A percentile compares a stretch with the other conserved stretches of the same genome.
These are phyloP conservation scores for Tetragonula clypearis DNA, from an alignment of 1,140 invertebrate species.

Conservation along the genomic window DNA sequence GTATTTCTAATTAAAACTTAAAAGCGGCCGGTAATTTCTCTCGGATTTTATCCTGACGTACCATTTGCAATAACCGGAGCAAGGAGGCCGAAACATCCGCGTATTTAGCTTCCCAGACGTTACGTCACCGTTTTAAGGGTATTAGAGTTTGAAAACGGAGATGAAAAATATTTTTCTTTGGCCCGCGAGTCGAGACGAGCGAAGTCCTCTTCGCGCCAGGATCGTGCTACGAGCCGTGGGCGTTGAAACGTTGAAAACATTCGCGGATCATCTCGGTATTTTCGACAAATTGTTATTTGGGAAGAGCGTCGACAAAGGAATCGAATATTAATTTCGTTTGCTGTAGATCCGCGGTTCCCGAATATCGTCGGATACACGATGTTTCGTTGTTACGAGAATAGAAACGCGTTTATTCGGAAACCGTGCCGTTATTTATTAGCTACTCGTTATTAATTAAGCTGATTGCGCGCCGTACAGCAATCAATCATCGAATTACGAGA, in stretches of 20 bases:
- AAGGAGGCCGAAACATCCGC: neutral
- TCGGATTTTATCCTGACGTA: neutral
- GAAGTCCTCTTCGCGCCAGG: neutral
- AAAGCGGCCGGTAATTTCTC: conserved; percentile 14
- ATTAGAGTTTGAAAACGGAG: neutral
- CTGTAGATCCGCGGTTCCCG: neutral
- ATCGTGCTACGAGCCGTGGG: neutral
- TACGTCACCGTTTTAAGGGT: neutral
- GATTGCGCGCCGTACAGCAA: neutral
- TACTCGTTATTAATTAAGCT: conserved; percentile 17
- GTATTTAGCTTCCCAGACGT: neutral
- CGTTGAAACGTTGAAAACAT: neutral
- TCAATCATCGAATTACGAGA: conserved; percentile 16
- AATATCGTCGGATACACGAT: neutral
- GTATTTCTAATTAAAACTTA: conserved; percentile 33
- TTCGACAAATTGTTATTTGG: neutral
- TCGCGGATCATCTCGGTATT: neutral
- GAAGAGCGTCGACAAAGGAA: neutral
- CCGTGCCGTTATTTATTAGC: neutral
- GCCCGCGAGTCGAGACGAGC: neutral
- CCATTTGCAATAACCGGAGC: neutral
- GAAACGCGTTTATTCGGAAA: neutral
- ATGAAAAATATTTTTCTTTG: neutral
- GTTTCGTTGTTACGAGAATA: neutral
- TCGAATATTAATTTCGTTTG: neutral